Evolutionary conservation across 2,113 vertebrate species (phyloP), one percentile per base, ranked within the genome.

Genomic region (Rhinogobius similis): DNA sequence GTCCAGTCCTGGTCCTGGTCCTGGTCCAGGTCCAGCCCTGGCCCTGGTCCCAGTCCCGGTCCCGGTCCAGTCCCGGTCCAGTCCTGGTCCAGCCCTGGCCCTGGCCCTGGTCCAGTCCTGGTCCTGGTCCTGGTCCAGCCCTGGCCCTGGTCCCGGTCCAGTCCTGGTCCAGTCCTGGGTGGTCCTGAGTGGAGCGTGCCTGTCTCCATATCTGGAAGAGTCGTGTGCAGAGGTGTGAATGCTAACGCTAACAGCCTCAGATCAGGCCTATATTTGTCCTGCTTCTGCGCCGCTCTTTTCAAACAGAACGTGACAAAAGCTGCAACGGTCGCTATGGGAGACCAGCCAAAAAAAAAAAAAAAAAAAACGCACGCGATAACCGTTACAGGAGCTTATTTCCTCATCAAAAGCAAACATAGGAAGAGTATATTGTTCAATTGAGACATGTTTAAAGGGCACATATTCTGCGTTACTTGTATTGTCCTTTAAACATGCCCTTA

Each of bases 131-230:
- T 92, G 89, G 90, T 90, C 91, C 5, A 44, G 14, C 5, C 4
- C 43, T 44, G 14, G 16, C 18, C 14, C 5, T 18, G 43, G 43
- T 46, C 43, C 43, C 7, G 43, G 43, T 44, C 14, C 16, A 44
- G 43, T 46, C 43, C 65, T 68, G 73, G 75, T 61, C 59, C 52
- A 74, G 81, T 78, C 70, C 88, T 83, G 86, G 88, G 90, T 92
- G 89, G 91, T 90, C 91, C 21, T 75, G 62, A 7, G 20, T 50
- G 65, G 62, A 46, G 68, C 50, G 64, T 26, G 80, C 70, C 26
- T 36, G 56, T 23, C 66, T 84, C 84, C 84, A 87, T 86, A 89
- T 92, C 84, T 89, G 82, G 85, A 86, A 83, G 73, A n/a, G n/a
- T n/a, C n/a, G n/a, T n/a, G n/a, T n/a, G n/a, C n/a, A n/a, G n/a